Percentiles rank a stretch among this genome's conserved stretches.
These are phyloP conservation scores for Bucorvus abyssinicus DNA, from an alignment of 2,797 vertebrate species.

Conservation along the genomic window DNA sequence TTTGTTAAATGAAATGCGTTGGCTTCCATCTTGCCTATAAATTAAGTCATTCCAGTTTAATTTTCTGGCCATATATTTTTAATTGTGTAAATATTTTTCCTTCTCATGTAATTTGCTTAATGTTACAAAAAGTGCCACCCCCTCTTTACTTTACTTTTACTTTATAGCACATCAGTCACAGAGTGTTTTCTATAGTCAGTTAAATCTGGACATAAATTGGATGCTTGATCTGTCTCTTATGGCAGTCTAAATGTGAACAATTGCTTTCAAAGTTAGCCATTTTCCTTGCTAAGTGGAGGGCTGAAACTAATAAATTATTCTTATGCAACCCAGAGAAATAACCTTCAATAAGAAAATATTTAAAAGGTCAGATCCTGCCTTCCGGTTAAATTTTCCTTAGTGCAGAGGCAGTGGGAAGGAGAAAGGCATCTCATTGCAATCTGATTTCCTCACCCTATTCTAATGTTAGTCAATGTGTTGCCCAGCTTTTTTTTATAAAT, in stretches of 20 bases:
- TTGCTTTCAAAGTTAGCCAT: slow-evolving; percentile 20
- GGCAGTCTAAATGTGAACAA: background rate
- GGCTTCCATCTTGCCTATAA: slow-evolving; percentile 34
- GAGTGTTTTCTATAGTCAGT: background rate
- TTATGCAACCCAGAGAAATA: background rate
- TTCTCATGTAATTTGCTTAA: background rate
- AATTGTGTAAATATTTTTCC: slow-evolving; percentile 32
- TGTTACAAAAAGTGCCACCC: background rate
- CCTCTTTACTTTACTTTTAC: background rate
- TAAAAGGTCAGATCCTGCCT: background rate
- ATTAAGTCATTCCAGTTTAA: background rate
- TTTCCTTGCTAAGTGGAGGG: background rate
- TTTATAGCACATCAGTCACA: background rate
- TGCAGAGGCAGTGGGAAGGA: background rate
- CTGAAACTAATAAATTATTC: slow-evolving; percentile 21
- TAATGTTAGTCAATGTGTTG: background rate
- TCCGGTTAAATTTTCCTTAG: background rate
- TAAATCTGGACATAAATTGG: background rate
- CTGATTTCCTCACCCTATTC: background rate
- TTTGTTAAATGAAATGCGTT: slow-evolving; percentile 11
- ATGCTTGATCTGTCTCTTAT: background rate
- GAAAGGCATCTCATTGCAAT: background rate
- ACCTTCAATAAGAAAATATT: slow-evolving; percentile 15
- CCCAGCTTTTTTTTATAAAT: background rate
- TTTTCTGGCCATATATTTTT: slow-evolving; percentile 36